These are phyloP conservation scores for Pandemis heparana DNA, from an alignment of 2,888 invertebrate genomes.

Conservation along the genomic window DNA sequence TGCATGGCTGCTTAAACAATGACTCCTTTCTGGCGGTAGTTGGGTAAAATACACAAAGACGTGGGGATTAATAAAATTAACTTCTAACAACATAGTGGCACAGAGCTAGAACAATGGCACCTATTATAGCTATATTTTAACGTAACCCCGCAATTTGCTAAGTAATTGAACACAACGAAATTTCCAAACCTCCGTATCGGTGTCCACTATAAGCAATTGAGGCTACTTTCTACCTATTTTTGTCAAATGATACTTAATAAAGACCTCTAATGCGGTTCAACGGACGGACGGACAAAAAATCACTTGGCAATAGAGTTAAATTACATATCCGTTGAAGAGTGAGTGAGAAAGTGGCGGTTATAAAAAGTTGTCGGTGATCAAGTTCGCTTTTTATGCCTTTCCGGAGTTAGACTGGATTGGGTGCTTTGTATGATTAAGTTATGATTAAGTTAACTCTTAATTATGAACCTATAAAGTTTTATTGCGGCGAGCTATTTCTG, in stretches of 20 bases:
- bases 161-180: slow-evolving; percentile 25
- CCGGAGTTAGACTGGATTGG: neutral
- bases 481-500: neutral
- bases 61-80: no score
- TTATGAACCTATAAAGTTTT: neutral
- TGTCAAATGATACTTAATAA: slow-evolving; percentile 40
- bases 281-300: slow-evolving; percentile 37
- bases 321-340: slow-evolving; percentile 42
- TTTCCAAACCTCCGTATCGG: slow-evolving; percentile 15
- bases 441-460: neutral
- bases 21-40: no score
- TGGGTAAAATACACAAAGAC: no score
- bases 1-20: no score
- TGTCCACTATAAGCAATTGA: slow-evolving; percentile 38
- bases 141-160: neutral
- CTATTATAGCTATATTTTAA: neutral
- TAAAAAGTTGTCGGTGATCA: slow-evolving; percentile 18
- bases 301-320: slow-evolving; percentile 40
- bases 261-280: slow-evolving; percentile 34
- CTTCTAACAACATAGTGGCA: no score
- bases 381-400: slow-evolving; percentile 27
- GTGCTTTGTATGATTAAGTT: neutral
- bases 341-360: slow-evolving; percentile 44
- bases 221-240: slow-evolving; percentile 40
- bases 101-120: neutral